These are phyloP conservation scores for Kryphioiulus occultus DNA, from an alignment of 2,888 invertebrate species.

Conservation along the genomic window DNA sequence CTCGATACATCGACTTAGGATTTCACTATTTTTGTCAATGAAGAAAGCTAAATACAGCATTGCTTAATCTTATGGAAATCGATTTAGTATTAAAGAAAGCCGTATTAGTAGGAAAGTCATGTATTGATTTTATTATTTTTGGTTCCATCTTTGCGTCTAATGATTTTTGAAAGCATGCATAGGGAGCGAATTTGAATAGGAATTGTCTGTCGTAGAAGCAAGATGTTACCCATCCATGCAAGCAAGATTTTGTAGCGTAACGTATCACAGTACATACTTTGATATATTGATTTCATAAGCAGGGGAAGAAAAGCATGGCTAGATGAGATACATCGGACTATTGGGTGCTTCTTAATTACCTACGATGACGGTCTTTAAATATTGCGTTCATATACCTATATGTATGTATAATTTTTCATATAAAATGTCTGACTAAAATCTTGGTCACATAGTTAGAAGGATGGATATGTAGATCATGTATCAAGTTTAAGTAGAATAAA, in stretches of 20 bases:
- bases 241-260: not conserved
- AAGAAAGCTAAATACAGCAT: not conserved
- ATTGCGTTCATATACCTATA: too few relatives aligned
- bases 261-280: not conserved
- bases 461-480: too few relatives aligned
- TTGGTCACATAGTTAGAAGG: too few relatives aligned
- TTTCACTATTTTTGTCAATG: not conserved
- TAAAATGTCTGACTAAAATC: too few relatives aligned
- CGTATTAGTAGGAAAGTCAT: not conserved
- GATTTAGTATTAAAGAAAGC: not conserved
- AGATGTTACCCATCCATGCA: not conserved
- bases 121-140: not conserved
- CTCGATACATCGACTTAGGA: not conserved
- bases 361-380: too few relatives aligned
- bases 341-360: too few relatives aligned
- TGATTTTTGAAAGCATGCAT: not conserved
- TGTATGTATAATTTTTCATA: too few relatives aligned
- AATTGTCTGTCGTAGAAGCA: not conserved
- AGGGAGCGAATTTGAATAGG: not conserved
- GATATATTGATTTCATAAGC: not conserved
- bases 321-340: too few relatives aligned
- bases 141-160: not conserved
- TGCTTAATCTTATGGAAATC: not conserved
- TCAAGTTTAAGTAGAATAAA: too few relatives aligned
- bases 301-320: not conserved